phyloP scores from a whole-genome alignment of 2,888 invertebrate genomes.

The Sericinus montela region DNA sequence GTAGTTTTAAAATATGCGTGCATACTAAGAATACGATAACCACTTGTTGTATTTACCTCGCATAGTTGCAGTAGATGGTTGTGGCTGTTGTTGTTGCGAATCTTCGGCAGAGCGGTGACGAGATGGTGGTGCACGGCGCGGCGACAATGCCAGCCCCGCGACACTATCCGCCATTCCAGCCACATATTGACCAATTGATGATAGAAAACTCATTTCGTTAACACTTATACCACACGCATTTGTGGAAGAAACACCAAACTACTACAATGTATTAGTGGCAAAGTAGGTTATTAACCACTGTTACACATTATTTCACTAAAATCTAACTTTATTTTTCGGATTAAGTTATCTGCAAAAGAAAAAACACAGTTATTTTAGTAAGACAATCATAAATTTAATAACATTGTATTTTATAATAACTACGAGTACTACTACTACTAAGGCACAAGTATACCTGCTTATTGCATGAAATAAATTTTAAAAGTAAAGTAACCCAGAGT shows the following conservation, averaged over 20 bases:
- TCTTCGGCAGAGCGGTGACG: conserved; percentile 82
- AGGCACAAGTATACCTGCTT: too few relatives aligned
- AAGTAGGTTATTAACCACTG: background rate
- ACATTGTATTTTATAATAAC: too few relatives aligned
- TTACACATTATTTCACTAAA: background rate
- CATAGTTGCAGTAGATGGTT: conserved; percentile 60
- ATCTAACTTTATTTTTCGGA: background rate
- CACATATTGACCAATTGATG: conserved; percentile 91
- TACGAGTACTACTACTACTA: too few relatives aligned
- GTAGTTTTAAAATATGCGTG: too few relatives aligned
- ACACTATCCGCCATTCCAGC: conserved; percentile 92
- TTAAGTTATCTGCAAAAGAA: background rate
- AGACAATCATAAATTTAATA: too few relatives aligned
- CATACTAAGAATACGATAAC: too few relatives aligned
- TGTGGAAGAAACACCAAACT: conserved; percentile 1
- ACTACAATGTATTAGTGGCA: background rate
- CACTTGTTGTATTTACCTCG: conserved; percentile 37
- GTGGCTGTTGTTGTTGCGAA: conserved; percentile 61
- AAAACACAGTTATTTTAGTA: background rate
- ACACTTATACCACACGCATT: conserved; percentile 32
- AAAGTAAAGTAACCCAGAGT: too few relatives aligned
- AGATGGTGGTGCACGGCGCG: conserved; percentile 85
- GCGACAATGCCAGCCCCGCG: conserved; percentile 87
- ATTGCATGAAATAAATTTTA: too few relatives aligned
- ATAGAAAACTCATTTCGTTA: conserved; percentile 88